Conservation (phyloP, 2,888 invertebrate species). For the Meta bourneti region DNA sequence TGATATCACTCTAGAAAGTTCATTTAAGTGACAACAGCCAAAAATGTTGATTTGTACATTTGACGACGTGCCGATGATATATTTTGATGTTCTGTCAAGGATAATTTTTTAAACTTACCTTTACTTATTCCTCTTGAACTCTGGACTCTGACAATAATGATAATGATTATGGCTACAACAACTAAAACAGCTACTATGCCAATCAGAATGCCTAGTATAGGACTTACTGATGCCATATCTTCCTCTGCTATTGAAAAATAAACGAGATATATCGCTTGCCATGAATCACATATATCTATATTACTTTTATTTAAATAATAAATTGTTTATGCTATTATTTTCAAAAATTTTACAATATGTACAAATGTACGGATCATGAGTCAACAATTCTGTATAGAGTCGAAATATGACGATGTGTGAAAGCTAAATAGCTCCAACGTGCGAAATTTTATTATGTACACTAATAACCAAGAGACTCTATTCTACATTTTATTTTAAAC, state of each 20-base stretch:
- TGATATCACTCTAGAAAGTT: too few relatives aligned
- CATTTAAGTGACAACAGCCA: too few relatives aligned
- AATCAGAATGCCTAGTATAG: conserved; percentile 70
- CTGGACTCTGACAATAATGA: conserved; percentile 67
- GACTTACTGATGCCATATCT: conserved; percentile 73
- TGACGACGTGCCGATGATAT: too few relatives aligned
- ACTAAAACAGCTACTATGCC: conserved; percentile 68
- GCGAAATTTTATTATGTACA: too few relatives aligned
- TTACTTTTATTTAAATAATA: background rate
- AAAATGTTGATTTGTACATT: too few relatives aligned
- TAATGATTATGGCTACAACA: conserved; percentile 55
- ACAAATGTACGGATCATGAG: too few relatives aligned
- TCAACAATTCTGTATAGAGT: too few relatives aligned
- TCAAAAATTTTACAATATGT: background rate
- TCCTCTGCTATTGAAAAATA: conserved; percentile 75
- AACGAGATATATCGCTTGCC: conserved; percentile 26
- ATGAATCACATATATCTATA: background rate
- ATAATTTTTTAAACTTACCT: conserved; percentile 22
- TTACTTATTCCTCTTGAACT: conserved; percentile 49
- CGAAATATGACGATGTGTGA: too few relatives aligned
- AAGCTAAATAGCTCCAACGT: too few relatives aligned
- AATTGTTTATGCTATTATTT: background rate
- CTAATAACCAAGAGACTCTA: too few relatives aligned
- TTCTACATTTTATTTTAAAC: too few relatives aligned
- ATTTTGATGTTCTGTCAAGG: too few relatives aligned